phyloP scores from a whole-genome alignment of 2,797 vertebrate species.

The Chaetophractus vellerosus region DNA sequence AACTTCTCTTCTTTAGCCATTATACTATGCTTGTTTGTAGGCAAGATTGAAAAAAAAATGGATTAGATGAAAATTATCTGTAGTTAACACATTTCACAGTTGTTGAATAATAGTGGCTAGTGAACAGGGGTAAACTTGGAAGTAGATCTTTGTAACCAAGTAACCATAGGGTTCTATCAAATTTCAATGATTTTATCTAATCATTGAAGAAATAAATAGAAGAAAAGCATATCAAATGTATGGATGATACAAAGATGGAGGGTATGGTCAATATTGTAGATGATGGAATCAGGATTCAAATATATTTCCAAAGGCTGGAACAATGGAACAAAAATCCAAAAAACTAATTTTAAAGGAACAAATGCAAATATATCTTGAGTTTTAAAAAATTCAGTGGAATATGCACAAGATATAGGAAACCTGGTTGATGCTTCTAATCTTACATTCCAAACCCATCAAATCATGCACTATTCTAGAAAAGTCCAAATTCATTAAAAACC shows the following conservation, averaged over 20 bases:
- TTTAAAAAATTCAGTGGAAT: background rate
- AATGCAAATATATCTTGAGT: background rate
- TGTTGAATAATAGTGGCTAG: background rate
- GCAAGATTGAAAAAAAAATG: background rate
- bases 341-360: conserved; percentile 50
- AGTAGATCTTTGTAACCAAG: background rate
- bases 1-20: background rate
- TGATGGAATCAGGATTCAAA: background rate
- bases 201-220: background rate
- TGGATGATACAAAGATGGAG: background rate
- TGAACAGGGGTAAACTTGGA: background rate
- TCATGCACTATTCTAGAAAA: background rate
- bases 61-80: background rate
- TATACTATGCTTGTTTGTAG: background rate
- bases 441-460: background rate
- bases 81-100: background rate
- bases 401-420: background rate
- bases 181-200: conserved; percentile 34
- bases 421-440: background rate
- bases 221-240: conserved; percentile 1
- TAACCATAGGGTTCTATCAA: background rate
- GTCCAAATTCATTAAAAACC: too few species aligned
- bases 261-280: background rate
- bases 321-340: conserved; percentile 25
- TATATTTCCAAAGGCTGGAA: background rate